Evolutionary conservation across 2,797 vertebrate genomes (phyloP).

Genomic region (Falco concolor): DNA sequence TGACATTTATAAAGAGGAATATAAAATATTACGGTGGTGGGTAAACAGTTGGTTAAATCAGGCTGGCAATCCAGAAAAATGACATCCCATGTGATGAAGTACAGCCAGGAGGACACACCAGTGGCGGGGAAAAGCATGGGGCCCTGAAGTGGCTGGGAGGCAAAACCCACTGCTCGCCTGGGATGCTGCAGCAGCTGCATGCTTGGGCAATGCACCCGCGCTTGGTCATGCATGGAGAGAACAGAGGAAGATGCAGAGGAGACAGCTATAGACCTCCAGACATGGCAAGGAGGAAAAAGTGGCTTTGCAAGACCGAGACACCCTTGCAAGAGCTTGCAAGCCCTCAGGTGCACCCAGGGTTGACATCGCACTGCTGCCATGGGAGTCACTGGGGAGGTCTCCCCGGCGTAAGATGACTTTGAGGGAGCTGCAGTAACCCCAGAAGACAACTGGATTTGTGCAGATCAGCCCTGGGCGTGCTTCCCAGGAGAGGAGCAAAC

Average conservation of each 20-base stretch:
- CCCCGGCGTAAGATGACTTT: rapidly evolving
- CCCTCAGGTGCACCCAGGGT: rapidly evolving
- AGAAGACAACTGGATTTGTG: not conserved
- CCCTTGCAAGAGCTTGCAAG: not conserved
- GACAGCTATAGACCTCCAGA: rapidly evolving
- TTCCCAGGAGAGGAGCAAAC: not conserved
- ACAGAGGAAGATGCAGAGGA: not conserved
- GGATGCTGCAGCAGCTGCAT: not conserved
- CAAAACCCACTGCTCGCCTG: rapidly evolving
- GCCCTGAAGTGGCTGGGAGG: rapidly evolving
- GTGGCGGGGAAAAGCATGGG: not conserved
- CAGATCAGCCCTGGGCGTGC: not conserved
- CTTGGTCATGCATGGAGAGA: rapidly evolving
- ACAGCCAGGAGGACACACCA: not conserved
- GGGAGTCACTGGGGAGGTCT: not conserved
- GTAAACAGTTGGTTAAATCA: not conserved
- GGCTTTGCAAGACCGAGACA: not conserved
- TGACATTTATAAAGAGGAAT: not conserved
- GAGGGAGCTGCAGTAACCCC: not conserved
- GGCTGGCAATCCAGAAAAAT: not conserved
- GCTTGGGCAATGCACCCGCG: rapidly evolving
- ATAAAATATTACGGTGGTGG: not conserved
- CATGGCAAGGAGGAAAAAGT: not conserved
- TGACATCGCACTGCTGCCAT: rapidly evolving
- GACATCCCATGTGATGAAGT: not conserved